Evolutionary conservation across 2,888 invertebrate genomes (phyloP).

Genomic region (Clunio marinus): DNA sequence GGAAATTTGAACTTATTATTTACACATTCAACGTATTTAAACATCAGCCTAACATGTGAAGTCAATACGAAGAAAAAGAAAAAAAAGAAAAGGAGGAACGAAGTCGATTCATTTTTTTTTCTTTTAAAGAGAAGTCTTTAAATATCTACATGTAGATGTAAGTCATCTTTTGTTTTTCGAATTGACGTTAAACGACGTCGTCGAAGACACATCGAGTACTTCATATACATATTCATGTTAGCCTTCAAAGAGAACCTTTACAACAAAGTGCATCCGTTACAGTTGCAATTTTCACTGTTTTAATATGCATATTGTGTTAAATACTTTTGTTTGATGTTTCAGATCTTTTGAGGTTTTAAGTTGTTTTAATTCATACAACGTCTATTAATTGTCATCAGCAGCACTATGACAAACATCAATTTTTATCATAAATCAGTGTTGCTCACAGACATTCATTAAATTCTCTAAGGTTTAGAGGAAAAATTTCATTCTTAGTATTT

Average conservation of each 20-base stretch:
- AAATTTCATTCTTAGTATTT: no score
- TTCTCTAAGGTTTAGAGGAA: no score
- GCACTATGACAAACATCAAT: no score
- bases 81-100: neutral
- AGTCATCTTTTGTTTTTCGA: neutral
- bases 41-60: neutral
- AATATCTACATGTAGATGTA: no score
- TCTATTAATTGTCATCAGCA: no score
- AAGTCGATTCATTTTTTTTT: neutral
- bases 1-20: conserved; percentile 39
- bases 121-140: no score
- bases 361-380: no score
- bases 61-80: neutral
- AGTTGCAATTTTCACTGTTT: neutral
- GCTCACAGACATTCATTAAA: no score
- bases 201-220: neutral
- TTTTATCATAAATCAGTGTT: no score
- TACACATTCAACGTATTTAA: conserved; percentile 35
- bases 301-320: neutral
- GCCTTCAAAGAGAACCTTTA: no score
- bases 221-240: neutral
- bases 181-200: no score
- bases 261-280: neutral
- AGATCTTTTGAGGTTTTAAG: no score
- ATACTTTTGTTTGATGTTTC: neutral